Evolutionary conservation across 23 tunicate genomes (phyloP).

Genomic region (Styela clava): DNA sequence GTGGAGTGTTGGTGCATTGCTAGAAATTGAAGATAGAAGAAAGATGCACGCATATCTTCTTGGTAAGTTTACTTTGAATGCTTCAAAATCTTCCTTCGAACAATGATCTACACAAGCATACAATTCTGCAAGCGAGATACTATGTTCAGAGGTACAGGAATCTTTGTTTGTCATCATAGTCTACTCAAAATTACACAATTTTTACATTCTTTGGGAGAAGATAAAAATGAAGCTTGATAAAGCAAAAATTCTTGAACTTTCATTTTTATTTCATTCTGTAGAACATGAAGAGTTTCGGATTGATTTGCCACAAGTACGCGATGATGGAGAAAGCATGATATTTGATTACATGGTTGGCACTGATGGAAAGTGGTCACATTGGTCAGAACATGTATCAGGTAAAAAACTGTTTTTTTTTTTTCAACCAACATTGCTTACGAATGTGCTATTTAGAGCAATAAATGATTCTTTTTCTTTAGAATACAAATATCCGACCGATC

Average conservation of each 20-base stretch:
- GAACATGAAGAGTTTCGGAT: slow-evolving; percentile 59
- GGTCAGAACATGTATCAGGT: slow-evolving; percentile 73
- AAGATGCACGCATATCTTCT: slow-evolving; percentile 65
- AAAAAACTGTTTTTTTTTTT: background rate
- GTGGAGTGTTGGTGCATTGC: slow-evolving; percentile 95
- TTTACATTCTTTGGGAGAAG: too few relatives aligned
- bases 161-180: background rate
- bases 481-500: slow-evolving; percentile 77
- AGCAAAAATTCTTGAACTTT: too few relatives aligned
- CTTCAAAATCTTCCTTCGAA: too few relatives aligned
- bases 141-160: background rate
- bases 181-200: too few relatives aligned
- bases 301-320: slow-evolving; percentile 48
- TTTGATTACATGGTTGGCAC: slow-evolving; percentile 79
- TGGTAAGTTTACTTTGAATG: slow-evolving; percentile 44
- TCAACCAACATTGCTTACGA: background rate
- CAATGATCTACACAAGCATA: too few relatives aligned
- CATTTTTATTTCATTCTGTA: background rate
- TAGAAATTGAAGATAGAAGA: slow-evolving; percentile 81
- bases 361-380: slow-evolving; percentile 82
- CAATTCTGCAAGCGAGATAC: too few relatives aligned
- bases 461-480: slow-evolving; percentile 29
- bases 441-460: background rate
- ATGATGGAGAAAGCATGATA: slow-evolving; percentile 63
- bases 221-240: too few relatives aligned